These are phyloP conservation scores for Eurois occulta DNA, from an alignment of 2,888 invertebrate genomes.

Conservation along the genomic window DNA sequence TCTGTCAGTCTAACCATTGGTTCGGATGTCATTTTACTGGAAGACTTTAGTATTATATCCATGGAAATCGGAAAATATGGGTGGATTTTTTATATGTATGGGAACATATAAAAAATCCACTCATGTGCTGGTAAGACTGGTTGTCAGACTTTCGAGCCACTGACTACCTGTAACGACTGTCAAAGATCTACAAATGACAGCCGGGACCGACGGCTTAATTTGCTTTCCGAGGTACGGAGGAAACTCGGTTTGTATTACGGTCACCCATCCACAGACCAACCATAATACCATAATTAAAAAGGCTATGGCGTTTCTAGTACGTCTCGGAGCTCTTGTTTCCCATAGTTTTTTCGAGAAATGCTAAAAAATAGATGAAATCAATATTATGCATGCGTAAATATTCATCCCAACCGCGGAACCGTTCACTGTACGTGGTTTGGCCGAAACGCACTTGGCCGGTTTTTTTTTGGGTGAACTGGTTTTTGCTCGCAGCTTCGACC, in stretches of 20 bases:
- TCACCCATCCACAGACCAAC: no score
- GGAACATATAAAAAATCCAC: no score
- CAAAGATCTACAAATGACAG: no score
- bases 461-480: background rate
- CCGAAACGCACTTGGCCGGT: background rate
- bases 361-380: background rate
- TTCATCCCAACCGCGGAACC: background rate
- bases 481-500: background rate
- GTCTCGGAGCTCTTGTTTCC: background rate
- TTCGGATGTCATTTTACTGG: background rate
- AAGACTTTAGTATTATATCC: background rate
- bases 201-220: no score
- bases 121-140: no score
- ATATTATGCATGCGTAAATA: background rate
- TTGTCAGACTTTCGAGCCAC: no score
- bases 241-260: no score
- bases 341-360: background rate
- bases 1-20: background rate
- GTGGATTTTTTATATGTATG: no score
- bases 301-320: background rate
- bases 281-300: background rate
- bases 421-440: background rate
- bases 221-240: no score
- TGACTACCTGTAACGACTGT: no score
- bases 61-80: background rate